Evolutionary conservation across 2,888 invertebrate genomes (phyloP), one percentile per base, ranked within the genome.

Genomic region (Lordiphosa fenestrarum): DNA sequence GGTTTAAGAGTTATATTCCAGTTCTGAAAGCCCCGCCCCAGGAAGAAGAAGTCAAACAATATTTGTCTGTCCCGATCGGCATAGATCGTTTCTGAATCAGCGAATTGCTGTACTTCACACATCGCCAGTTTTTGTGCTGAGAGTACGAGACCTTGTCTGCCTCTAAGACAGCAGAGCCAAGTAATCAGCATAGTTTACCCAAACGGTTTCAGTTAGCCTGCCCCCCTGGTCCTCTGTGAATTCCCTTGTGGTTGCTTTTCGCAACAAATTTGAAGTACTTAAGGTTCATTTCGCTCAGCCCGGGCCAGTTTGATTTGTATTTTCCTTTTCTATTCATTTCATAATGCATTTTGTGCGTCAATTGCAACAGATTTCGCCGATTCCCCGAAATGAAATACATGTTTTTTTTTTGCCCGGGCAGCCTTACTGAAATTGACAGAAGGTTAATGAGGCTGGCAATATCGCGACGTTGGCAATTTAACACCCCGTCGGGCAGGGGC

Each of bases 361-460:
- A 73, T 81, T 80, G 77, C 69, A 81, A 63, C 77, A 80, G 77
- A 80, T 83, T 84, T 85, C 10, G 41, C 21, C 48, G 47, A 61
- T 25, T 66, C 54, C 38, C 9, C 3, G 30, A 30, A 44, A 46
- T 12, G 42, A 40, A 9, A 12, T 5, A 48, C 37, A 13, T 15
- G 15, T 15, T 15, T 33, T 23, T 48, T 67, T 53, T 23, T 46
- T 49, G 40, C 38, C 53, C 56, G 53, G 48, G 53, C 47, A 55
- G 44, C 65, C 55, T 66, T 69, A 65, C 76, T 74, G 69, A 80
- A 75, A 63, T 63, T 66, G 66, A 44, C 44, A 44, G 44, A 37
- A 50, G 25, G 44, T 48, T 37, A 48, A 48, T 37, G 48, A 59
- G 47, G 51, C 59, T 50, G 49, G 48, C 36, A 30, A 39, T 12